Evolutionary conservation across 2,888 invertebrate genomes (phyloP).

Genomic region (Acanthoscelides obtectus): DNA sequence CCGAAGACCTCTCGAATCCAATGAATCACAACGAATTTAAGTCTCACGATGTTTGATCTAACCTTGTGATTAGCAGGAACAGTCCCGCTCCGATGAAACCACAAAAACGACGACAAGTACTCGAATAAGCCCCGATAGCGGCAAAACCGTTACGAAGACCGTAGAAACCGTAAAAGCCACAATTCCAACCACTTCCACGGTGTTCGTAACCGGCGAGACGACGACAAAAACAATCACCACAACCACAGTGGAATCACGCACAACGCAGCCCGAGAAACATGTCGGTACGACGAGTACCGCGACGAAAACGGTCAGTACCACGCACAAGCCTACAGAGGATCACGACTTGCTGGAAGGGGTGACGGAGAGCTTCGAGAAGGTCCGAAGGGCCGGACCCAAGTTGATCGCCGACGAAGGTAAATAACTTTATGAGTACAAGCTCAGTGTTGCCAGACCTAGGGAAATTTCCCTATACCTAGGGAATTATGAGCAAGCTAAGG

Average conservation of each 20-base stretch:
- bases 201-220: constrained; percentile 26
- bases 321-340: constrained; percentile 47
- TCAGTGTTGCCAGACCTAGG: no score
- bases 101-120: constrained; percentile 46
- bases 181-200: constrained; percentile 28
- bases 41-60: no score
- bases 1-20: no score
- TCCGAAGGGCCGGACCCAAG: constrained; percentile 23
- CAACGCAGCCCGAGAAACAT: constrained; percentile 15
- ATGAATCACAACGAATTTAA: not conserved
- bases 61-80: no score
- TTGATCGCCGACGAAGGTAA: constrained; percentile 34
- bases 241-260: constrained; percentile 32
- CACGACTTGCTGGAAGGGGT: constrained; percentile 48
- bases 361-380: constrained; percentile 45
- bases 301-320: constrained; percentile 30
- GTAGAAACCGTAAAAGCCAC: constrained; percentile 32
- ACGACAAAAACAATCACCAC: constrained; percentile 17
- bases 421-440: no score
- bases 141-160: constrained; percentile 20
- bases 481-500: no score
- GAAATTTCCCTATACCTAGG: no score
- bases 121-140: not conserved
- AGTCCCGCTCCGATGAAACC: constrained; percentile 37
- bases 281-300: constrained; percentile 10